Evolutionary conservation across 2,797 vertebrate species (phyloP), one percentile per base, ranked within the genome.

Genomic region (Amniataba percoides): DNA sequence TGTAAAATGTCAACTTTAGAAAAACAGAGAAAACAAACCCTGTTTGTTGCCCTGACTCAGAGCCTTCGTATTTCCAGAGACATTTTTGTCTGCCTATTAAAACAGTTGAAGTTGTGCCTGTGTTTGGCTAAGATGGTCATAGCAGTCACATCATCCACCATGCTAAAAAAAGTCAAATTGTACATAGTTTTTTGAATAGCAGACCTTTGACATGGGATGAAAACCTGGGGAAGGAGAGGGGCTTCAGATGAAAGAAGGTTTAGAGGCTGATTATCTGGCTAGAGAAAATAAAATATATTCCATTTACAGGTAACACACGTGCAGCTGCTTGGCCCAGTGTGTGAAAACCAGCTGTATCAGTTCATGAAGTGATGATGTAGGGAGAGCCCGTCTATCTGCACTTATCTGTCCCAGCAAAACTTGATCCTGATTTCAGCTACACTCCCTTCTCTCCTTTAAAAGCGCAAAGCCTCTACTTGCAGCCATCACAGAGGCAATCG

Each of bases 1-100:
- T 78, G 40, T 53, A 77, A 62, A 63, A 77, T 49, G 58, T 82
- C 53, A 36, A 9, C 49, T 59, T 74, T 10, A 58, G 25, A 21
- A 3, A n/a, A 75, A 63, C 1, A 51, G 49, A 21, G 39, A n/a
- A 31, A 48, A 42, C 23, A 52, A 46, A 75, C 43, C 58, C 36
- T 42, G 5, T 48, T 27, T 2, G 57, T 55, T 49, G 68, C 9
- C 18, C 3, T 9, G 56, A 11, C 46, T 55, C 3, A 31, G 12
- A 7, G 27, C 34, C 16, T 52, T 45, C 16, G 7, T 34, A 5
- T 48, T 42, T 62, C 8, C 5, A 40, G 6, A 19, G 39, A 3
- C 1, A 31, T 34, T 48, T 49, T 62, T 43, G 3, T 49, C 55
- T 11, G 43, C 64, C 64, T 27, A 48, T 42, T 52, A 51, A 58